These are phyloP conservation scores for Oryzias javanicus DNA, from an alignment of 2,113 vertebrate species.

Conservation along the genomic window DNA sequence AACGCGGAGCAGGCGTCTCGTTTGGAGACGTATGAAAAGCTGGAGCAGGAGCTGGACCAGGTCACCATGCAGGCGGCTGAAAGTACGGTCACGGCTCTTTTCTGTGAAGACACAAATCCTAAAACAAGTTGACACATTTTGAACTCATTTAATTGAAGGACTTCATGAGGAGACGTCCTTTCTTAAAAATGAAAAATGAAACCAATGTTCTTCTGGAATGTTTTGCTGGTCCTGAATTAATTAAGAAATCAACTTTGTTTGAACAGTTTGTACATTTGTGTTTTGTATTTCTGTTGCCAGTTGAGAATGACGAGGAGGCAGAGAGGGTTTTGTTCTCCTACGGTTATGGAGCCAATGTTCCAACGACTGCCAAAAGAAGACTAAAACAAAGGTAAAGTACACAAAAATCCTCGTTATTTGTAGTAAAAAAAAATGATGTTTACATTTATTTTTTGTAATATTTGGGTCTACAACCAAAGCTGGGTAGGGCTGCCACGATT, in stretches of 20 bases:
- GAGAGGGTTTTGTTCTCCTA: slow-evolving; percentile 96
- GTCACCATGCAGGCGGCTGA: slow-evolving; percentile 96
- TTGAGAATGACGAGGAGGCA: slow-evolving; percentile 92
- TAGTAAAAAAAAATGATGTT: too few species aligned
- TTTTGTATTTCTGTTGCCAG: slow-evolving; percentile 68
- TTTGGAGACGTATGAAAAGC: slow-evolving; percentile 88
- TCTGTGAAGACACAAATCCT: slow-evolving; percentile 12
- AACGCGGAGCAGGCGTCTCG: slow-evolving; percentile 86
- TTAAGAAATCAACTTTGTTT: too few species aligned
- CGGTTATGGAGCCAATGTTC: slow-evolving; percentile 96
- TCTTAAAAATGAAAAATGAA: too few species aligned
- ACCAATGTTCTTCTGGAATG: too few species aligned
- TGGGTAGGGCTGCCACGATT: too few species aligned
- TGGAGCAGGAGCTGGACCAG: slow-evolving; percentile 94
- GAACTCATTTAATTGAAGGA: background rate
- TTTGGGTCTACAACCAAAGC: too few species aligned
- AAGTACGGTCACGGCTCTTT: slow-evolving; percentile 70
- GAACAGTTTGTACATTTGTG: too few species aligned
- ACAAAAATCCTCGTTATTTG: background rate
- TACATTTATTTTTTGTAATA: too few species aligned
- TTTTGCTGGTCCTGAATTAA: too few species aligned
- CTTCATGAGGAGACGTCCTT: too few species aligned
- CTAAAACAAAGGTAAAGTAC: slow-evolving; percentile 89
- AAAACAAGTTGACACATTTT: slow-evolving; percentile 1
- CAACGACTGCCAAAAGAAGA: slow-evolving; percentile 92